Base-by-base conservation (phyloP, 1,140 invertebrate species). In the Drosophila burlai region DNA sequence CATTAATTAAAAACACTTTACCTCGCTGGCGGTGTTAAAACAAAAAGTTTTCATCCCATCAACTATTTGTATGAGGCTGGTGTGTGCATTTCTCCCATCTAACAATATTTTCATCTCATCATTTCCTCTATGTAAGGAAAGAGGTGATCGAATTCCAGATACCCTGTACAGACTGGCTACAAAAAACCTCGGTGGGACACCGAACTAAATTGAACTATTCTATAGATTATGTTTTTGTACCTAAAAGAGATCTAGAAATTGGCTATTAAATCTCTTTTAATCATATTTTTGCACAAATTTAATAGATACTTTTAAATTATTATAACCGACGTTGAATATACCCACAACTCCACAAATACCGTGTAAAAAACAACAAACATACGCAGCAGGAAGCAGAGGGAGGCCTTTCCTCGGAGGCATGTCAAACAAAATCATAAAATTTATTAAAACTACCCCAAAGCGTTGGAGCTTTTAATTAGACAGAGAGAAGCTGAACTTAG, bases 1-100 rank as follows among this genome's bases (percentile, higher is more conserved):
- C 81, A 90, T 89, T 89, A 90, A 89, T 89, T 90, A 90, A 89
- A 87, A 87, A 84, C 73, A 81, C 85, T 76, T 87, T 81, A 57
- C 50, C 60, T 47, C 38, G 34, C 49, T 50, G 63, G 54, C 55
- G 73, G 29, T 60, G 67, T 45, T 57, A 15, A 57, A 69, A 52
- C 36, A 34, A 38, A 50, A 69, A 69, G 26, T 66, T 49, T 66
- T 66, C 62, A 49, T n/a, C 16, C 34, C 40, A 29, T 43, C 36
- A 26, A 57, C 54, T 57, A 26, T 26, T 57, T 55, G 34, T 11
- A 10, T 18, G 52, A 24, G 34, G 21, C 34, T 40, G 36, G 21
- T 26, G 54, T 40, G 10, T 38, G 36, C 42, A 47, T 29, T 40
- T 16, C 36, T n/a, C 21, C 15, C 49, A 18, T 10, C 47, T 55